These are phyloP conservation scores for Lytechinus variegatus DNA, from an alignment of 35 echinoderm and acorn worm species.

Conservation along the genomic window DNA sequence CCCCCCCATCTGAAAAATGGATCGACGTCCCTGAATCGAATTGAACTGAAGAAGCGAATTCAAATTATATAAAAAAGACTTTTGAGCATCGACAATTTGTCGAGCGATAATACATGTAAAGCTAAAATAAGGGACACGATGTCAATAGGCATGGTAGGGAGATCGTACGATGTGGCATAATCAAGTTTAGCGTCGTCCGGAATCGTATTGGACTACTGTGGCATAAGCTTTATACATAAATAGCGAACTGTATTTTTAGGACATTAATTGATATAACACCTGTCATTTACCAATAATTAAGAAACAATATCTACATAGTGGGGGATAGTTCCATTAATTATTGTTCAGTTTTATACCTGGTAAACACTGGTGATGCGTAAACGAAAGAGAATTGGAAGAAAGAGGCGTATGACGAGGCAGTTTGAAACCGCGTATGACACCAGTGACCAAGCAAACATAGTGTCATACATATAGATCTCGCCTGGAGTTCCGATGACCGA, in stretches of 20 bases:
- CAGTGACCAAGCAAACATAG: conserved; percentile 39
- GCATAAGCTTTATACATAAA: background rate
- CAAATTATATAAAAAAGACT: too few relatives aligned
- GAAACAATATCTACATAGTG: too few relatives aligned
- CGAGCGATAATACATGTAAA: too few relatives aligned
- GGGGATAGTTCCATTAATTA: too few relatives aligned
- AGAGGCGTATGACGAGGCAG: background rate
- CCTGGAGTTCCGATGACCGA: conserved; percentile 48
- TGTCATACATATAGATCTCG: conserved; percentile 52
- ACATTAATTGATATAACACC: background rate
- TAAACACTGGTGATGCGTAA: conserved; percentile 54
- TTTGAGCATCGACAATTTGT: too few relatives aligned
- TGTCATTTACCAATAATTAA: background rate
- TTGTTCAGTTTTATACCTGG: conserved; percentile 27
- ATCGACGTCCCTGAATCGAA: too few relatives aligned
- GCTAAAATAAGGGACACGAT: too few relatives aligned
- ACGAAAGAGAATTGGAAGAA: conserved; percentile 52
- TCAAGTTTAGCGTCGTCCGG: too few relatives aligned
- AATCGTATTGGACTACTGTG: background rate
- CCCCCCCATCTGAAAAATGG: too few relatives aligned
- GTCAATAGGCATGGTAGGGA: too few relatives aligned
- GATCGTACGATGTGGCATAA: too few relatives aligned
- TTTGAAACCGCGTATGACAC: conserved; percentile 22
- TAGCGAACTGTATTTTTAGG: background rate
- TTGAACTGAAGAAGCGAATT: too few relatives aligned